Conservation (phyloP, 2,888 invertebrate genomes). For the Pardosa pseudoannulata region DNA sequence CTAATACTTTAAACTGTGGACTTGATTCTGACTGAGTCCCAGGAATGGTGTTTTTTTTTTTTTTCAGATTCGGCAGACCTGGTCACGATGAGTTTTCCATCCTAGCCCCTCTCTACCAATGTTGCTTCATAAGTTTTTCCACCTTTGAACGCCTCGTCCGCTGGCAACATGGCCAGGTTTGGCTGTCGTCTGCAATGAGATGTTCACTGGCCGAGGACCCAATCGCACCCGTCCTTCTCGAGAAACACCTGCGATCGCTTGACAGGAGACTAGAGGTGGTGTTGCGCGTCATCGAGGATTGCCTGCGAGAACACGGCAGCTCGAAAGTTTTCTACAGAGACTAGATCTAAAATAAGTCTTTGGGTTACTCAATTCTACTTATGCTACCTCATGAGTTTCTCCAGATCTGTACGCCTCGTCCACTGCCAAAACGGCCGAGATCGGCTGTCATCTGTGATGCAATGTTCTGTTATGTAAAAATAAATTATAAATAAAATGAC, state of each 20-base stretch:
- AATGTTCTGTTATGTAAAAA: too few relatives aligned
- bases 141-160: slow-evolving; percentile 87
- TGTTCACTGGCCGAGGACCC: slow-evolving; percentile 89
- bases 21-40: too few relatives aligned
- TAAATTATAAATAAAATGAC: too few relatives aligned
- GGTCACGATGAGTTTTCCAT: slow-evolving; percentile 96
- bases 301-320: slow-evolving; percentile 79
- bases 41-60: too few relatives aligned
- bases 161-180: slow-evolving; percentile 78
- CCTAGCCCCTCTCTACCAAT: slow-evolving; percentile 95
- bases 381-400: too few relatives aligned
- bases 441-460: too few relatives aligned
- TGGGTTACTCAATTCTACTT: too few relatives aligned
- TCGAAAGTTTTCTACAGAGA: slow-evolving; percentile 27
- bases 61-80: slow-evolving; percentile 88
- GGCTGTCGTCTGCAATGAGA: slow-evolving; percentile 86
- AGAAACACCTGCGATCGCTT: slow-evolving; percentile 92
- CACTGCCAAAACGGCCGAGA: too few relatives aligned
- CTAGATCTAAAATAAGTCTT: too few relatives aligned
- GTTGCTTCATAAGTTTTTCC: slow-evolving; percentile 92
- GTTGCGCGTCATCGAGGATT: slow-evolving; percentile 88
- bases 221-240: slow-evolving; percentile 91
- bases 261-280: slow-evolving; percentile 91
- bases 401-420: too few relatives aligned
- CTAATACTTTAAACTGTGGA: too few relatives aligned